These are phyloP conservation scores for Musca domestica DNA, from an alignment of 1,140 invertebrate genomes.

Conservation along the genomic window DNA sequence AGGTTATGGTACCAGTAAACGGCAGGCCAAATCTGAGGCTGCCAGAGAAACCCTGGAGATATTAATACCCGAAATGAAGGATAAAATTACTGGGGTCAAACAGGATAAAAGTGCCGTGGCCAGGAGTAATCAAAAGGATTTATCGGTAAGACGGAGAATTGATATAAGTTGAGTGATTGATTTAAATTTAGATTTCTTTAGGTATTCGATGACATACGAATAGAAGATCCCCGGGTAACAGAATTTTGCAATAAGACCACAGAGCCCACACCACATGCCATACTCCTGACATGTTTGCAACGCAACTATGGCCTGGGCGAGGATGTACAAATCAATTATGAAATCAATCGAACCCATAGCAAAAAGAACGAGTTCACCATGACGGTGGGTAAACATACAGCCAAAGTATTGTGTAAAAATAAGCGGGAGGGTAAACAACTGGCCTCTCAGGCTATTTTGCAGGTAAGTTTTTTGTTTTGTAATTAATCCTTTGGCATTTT, in stretches of 20 bases:
- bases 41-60: constrained; percentile 87
- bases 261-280: constrained; percentile 91
- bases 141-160: constrained; percentile 58
- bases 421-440: constrained; percentile 97
- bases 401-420: constrained; percentile 88
- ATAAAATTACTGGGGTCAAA: constrained; percentile 67
- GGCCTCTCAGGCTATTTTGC: constrained; percentile 92
- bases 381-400: constrained; percentile 89
- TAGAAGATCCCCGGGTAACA: constrained; percentile 89
- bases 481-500: neutral
- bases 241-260: constrained; percentile 94
- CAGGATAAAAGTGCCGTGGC: constrained; percentile 59
- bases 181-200: constrained; percentile 50
- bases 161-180: neutral
- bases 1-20: constrained; percentile 91
- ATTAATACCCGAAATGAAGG: constrained; percentile 90
- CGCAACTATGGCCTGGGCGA: constrained; percentile 84
- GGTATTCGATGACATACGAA: constrained; percentile 91
- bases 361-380: constrained; percentile 94
- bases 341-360: constrained; percentile 84
- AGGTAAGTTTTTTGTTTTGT: constrained; percentile 55
- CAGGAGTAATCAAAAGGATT: constrained; percentile 61
- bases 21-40: constrained; percentile 90
- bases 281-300: constrained; percentile 88
- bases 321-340: constrained; percentile 84